These are phyloP conservation scores for Alaudala cheleensis DNA, from an alignment of 2,113 vertebrate species.

Conservation along the genomic window DNA sequence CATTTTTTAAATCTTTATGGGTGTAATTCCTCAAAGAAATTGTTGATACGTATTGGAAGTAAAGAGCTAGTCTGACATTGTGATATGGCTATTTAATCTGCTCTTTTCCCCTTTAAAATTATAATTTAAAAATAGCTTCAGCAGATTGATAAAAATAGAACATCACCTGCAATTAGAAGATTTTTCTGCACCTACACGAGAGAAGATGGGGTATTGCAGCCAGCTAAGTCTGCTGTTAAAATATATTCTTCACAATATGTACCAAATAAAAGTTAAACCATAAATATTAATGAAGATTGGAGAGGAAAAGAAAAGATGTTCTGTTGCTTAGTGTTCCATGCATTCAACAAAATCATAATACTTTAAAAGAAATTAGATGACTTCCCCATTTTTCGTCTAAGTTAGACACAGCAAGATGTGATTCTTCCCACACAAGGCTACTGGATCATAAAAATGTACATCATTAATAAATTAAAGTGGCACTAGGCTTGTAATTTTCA, in stretches of 20 bases:
- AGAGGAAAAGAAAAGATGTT: conserved; percentile 22
- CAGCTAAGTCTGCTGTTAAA: conserved; percentile 19
- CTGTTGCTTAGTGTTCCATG: conserved; percentile 26
- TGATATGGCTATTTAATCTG: neutral
- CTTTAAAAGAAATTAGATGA: conserved; percentile 27
- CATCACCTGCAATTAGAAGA: conserved; percentile 36
- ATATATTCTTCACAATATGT: conserved; percentile 38
- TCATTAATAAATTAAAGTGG: conserved; percentile 59
- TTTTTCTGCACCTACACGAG: conserved; percentile 10
- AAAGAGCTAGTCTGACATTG: neutral
- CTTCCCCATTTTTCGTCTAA: conserved; percentile 23
- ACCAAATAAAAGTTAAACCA: conserved; percentile 47
- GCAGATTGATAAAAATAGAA: neutral
- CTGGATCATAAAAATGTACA: conserved; percentile 52
- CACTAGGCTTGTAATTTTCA: conserved; percentile 44
- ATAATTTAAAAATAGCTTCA: neutral
- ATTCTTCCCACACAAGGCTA: conserved; percentile 55
- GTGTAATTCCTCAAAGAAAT: neutral
- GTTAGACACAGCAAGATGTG: conserved; percentile 39
- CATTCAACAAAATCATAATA: conserved; percentile 32
- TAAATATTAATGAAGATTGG: conserved; percentile 53
- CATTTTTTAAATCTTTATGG: neutral
- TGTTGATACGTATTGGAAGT: neutral
- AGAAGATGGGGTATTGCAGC: neutral
- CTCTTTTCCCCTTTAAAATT: neutral